phyloP scores from a whole-genome alignment of 2,113 vertebrate species.

The Tachysurus fulvidraco region DNA sequence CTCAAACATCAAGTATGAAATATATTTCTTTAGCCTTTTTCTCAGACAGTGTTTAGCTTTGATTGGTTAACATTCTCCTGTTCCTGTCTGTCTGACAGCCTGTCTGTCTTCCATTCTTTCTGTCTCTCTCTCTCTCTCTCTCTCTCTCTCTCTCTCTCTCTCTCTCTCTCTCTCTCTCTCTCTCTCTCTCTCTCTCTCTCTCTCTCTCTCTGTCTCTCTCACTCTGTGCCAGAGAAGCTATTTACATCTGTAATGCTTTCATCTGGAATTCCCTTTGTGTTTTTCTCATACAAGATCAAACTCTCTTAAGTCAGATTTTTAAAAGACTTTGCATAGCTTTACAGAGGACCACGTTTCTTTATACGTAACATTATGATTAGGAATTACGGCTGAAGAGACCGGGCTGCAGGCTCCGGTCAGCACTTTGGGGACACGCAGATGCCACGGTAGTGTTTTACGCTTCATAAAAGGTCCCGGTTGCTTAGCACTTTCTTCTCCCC shows the following conservation, averaged over 20 bases:
- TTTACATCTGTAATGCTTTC: slow-evolving; percentile 74
- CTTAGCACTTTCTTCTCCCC: slow-evolving; percentile 76
- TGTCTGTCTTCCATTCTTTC: slow-evolving; percentile 35
- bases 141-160: slow-evolving; percentile 48
- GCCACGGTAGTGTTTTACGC: slow-evolving; percentile 80
- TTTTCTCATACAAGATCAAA: slow-evolving; percentile 65
- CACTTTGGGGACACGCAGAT: slow-evolving; percentile 74
- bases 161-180: slow-evolving; percentile 31
- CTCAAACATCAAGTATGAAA: background rate
- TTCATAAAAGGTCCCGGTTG: slow-evolving; percentile 75
- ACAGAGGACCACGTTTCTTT: slow-evolving; percentile 55
- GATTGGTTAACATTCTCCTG: slow-evolving; percentile 65
- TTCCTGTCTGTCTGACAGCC: slow-evolving; percentile 42
- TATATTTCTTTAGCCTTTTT: background rate
- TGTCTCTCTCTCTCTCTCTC: slow-evolving; percentile 34
- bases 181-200: slow-evolving; percentile 50
- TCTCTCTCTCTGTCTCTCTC: slow-evolving; percentile 41
- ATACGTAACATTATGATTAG: slow-evolving; percentile 50
- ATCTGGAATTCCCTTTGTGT: slow-evolving; percentile 76
- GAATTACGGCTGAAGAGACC: slow-evolving; percentile 35
- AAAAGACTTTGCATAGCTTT: slow-evolving; percentile 55
- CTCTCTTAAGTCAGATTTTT: slow-evolving; percentile 59
- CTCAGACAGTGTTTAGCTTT: slow-evolving; percentile 60
- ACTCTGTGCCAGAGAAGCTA: slow-evolving; percentile 65
- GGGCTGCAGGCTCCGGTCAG: slow-evolving; percentile 48